Evolutionary conservation across 2,113 vertebrate species (phyloP).

Genomic region (Marmota flaviventris): DNA sequence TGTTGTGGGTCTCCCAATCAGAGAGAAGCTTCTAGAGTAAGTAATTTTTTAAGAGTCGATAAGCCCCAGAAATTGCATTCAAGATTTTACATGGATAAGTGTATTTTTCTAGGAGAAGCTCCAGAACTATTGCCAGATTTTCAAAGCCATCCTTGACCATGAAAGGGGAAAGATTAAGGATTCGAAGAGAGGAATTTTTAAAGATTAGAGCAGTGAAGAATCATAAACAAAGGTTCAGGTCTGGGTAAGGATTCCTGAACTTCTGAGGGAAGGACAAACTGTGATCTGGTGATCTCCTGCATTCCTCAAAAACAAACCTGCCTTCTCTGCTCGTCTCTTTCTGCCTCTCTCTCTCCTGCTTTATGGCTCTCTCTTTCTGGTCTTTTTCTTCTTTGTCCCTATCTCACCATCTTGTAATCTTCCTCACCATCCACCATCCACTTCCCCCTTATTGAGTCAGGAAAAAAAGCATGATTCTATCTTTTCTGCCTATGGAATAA

Average conservation of each 20-base stretch:
- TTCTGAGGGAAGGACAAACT: too few relatives aligned
- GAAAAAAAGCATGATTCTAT: background rate
- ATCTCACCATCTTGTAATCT: background rate
- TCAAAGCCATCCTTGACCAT: slow-evolving; percentile 47
- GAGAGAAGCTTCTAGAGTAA: slow-evolving; percentile 20
- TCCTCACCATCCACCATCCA: background rate
- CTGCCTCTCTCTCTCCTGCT: background rate
- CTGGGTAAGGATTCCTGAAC: slow-evolving; percentile 7
- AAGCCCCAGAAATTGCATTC: slow-evolving; percentile 37
- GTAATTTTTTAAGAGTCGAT: background rate
- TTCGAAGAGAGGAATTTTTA: background rate
- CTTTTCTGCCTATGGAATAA: background rate
- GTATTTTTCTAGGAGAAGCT: slow-evolving; percentile 56
- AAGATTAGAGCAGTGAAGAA: background rate
- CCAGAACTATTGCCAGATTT: slow-evolving; percentile 53
- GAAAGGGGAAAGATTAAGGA: background rate
- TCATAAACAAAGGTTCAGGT: background rate
- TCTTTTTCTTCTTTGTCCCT: background rate
- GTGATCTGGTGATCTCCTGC: background rate
- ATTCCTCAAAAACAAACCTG: background rate
- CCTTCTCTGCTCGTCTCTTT: background rate
- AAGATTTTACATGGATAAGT: slow-evolving; percentile 6
- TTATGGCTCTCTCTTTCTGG: background rate
- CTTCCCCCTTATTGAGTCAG: background rate
- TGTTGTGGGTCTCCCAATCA: background rate